These are phyloP conservation scores for Sarcophaga caerulescens DNA, from an alignment of 2,888 invertebrate genomes.

Conservation along the genomic window DNA sequence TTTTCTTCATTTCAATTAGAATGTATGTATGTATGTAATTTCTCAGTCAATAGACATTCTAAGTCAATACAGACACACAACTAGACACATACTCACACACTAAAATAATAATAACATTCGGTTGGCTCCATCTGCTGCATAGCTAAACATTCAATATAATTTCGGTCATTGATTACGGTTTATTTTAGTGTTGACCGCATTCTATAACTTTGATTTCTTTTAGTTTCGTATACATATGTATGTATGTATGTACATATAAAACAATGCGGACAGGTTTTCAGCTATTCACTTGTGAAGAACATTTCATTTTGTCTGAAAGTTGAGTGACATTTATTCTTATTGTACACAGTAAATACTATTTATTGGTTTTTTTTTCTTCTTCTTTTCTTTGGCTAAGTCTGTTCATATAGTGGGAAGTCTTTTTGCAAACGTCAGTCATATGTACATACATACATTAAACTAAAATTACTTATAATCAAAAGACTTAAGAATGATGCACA, in stretches of 20 bases:
- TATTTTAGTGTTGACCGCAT: constrained; percentile 70
- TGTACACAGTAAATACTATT: background rate
- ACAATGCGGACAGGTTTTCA: background rate
- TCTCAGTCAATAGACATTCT: background rate
- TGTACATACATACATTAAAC: no score
- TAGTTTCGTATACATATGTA: background rate
- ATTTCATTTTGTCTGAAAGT: background rate
- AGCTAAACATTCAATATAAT: constrained; percentile 58
- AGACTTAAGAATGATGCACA: background rate
- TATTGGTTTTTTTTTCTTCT: no score
- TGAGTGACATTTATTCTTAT: background rate
- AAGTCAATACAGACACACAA: background rate
- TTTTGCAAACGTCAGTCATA: no score
- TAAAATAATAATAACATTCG: background rate
- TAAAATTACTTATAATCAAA: background rate
- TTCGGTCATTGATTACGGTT: constrained; percentile 70
- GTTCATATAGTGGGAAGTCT: no score
- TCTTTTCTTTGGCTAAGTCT: no score
- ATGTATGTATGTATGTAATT: constrained; percentile 17
- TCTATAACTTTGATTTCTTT: constrained; percentile 66
- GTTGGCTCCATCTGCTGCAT: background rate
- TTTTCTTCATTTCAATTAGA: background rate
- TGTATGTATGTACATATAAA: background rate
- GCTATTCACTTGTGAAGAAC: background rate
- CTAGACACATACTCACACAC: background rate